Percentiles rank a stretch among this genome's conserved stretches.
phyloP scores from a whole-genome alignment of 2,113 vertebrate genomes.

The Ptychochromis oligacanthus region DNA sequence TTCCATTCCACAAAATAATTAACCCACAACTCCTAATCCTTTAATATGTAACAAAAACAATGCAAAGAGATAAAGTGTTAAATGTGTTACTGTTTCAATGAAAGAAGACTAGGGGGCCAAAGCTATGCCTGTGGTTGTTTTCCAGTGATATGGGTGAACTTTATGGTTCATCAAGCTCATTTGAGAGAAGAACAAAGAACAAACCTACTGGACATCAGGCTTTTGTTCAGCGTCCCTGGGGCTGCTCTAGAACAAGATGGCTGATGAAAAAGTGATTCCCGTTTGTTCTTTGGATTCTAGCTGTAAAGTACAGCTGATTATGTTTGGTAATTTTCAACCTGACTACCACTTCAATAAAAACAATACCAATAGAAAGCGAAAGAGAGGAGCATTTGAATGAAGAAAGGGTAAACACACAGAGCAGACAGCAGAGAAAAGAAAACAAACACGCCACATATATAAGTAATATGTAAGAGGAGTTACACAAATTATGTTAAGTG shows the following conservation, averaged over 20 bases:
- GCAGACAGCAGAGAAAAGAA: conserved; percentile 4
- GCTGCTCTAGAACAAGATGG: conserved; percentile 18
- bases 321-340: not conserved
- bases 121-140: not conserved
- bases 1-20: not conserved
- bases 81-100: not conserved
- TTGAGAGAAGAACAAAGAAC: conserved; percentile 40
- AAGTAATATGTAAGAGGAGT: conserved; percentile 10
- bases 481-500: conserved; percentile 13
- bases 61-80: conserved; percentile 6
- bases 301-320: not conserved
- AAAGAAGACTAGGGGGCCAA: not conserved
- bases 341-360: not conserved
- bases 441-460: conserved; percentile 18
- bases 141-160: conserved; percentile 14
- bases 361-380: not conserved
- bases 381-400: not conserved
- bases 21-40: not conserved
- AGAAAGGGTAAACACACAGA: not conserved
- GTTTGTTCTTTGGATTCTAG: too few relatives aligned
- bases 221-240: conserved; percentile 30
- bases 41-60: not conserved
- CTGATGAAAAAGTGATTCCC: conserved; percentile 14
- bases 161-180: conserved; percentile 35
- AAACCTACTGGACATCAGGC: conserved; percentile 23